Evolutionary conservation across 2,797 vertebrate genomes (phyloP), one percentile per base, ranked within the genome.

Genomic region (Sebastes kiyomatsui): DNA sequence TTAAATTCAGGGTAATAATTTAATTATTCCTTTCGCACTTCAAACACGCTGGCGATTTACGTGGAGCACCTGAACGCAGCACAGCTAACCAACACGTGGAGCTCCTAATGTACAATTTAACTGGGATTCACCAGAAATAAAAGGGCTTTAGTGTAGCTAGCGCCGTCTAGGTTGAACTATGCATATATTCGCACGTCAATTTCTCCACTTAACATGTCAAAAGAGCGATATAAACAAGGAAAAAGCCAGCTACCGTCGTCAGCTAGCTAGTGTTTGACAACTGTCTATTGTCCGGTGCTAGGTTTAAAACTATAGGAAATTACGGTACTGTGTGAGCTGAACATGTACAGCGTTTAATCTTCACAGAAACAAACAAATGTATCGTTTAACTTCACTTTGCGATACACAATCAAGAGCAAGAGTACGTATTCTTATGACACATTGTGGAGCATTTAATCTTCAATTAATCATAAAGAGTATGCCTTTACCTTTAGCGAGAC

Each of bases 151-250:
- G 7, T n/a, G 10, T 10, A 16, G 0, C 2, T 7, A 28, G 10
- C 0, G 1, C 2, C 1, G 1, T 22, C 8, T 4, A 1, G 0
- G 22, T 52, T 28, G 6, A 28, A 4, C 8, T 10, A 52, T n/a
- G 4, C 4, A 12, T 1, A 7, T 0, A 35, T 13, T 27, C 6
- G 1, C 3, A 33, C 9, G 1, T 32, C 6, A 10, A 2, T n/a
- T 14, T 16, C 9, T n/a, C 3, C 5, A 16, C 4, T 4, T 7
- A n/a, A 4, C 2, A 6, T 23, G 16, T 54, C 5, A 28, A 42
- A 42, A 2, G 42, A 3, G 7, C 8, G 16, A 38, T 10, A 18
- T 18, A 64, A 28, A 13, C 4, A 4, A 9, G 13, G 6, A 4
- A 23, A 8, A 22, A 13, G 12, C 4, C 2, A 13, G 13, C 25